Evolutionary conservation across 2,888 invertebrate species (phyloP), one percentile per base, ranked within the genome.

Genomic region (Scrobipalpa costella): DNA sequence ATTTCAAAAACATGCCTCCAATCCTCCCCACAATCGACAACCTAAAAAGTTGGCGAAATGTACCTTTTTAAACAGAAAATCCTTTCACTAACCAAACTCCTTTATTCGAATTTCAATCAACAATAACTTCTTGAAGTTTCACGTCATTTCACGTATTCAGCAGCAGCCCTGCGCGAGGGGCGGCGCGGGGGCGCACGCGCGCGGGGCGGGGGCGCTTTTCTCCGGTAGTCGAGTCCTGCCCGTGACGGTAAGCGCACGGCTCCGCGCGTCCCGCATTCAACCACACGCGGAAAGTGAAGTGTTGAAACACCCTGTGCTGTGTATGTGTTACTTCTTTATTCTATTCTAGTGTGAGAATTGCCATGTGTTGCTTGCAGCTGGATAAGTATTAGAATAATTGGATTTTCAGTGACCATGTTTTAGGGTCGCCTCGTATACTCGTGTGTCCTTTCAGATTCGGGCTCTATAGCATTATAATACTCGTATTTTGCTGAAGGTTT

Each of bases 151-250:
- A n/a, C n/a, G n/a, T n/a, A n/a, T n/a, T n/a, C n/a, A n/a, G n/a
- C 50, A 50, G 50, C 50, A 50, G 21, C 50, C 50, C 50, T 50
- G 11, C 55, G 63, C 65, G 63, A 66, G 62, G 67, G 66, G 44
- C 71, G 50, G 68, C 57, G 65, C 57, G 64, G 66, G 66, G 69
- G n/a, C n/a, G n/a, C n/a, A n/a, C n/a, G n/a, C n/a, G n/a, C n/a
- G n/a, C n/a, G n/a, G n/a, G n/a, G 70, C 65, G 65, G 70, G 68
- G 65, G 67, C 73, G 68, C 66, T 66, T 82, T 83, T 85, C 86
- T 83, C 84, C 86, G 86, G 84, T 84, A 87, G 87, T 88, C 71
- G 73, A 71, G 75, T 76, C 67, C 71, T 71, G 74, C 66, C 76
- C 73, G 70, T 70, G 77, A 73, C 65, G 67, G 70, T 67, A 74